Base-by-base conservation (phyloP, 2,113 vertebrate genomes). In the Calidris pugnax region DNA sequence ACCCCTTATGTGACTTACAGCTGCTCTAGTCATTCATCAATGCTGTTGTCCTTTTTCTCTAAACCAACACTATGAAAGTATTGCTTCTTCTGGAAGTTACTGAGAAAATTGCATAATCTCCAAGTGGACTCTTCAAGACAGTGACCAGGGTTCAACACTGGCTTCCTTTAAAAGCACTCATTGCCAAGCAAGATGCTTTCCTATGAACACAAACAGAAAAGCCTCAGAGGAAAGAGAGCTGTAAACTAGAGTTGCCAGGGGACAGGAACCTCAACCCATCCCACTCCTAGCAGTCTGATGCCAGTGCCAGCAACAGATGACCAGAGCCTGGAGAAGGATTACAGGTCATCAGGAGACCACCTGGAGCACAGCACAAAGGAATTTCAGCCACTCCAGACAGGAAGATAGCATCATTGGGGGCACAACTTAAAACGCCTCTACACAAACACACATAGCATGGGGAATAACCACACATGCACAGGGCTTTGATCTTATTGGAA, bases 21-120 rank as follows among this genome's bases (percentile, higher is more conserved):
- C 96, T 94, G 90, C 91, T 97, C 62, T 37, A 92, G 80, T 96
- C 93, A 96, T 97, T 97, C 95, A 96, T 96, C 96, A 97, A 1
- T 83, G 91, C 88, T 97, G 79, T 87, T 97, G 95, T 96, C 95
- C 88, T 96, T 53, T 91, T 88, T 30, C 79, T 92, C 26, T 39
- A 86, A 95, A 87, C n/a, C 27, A 91, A 87, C 55, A 35, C 22
- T 93, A 78, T 63, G 67, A 95, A 87, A 93, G 87, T 45, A 89
- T 79, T 95, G 82, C 93, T 96, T 92, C 85, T 89, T 95, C 71
- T 74, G 55, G 71, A 94, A 89, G 81, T 91, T 82, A 79, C 43
- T 69, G 71, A 97, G 89, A 66, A 91, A 97, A 93, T 27, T 4
- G 71, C 12, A 75, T 82, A 66, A 95, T 95, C 71, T 97, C 91